phyloP scores from a whole-genome alignment of 2,888 invertebrate genomes.

The Yponomeuta plumbellus region DNA sequence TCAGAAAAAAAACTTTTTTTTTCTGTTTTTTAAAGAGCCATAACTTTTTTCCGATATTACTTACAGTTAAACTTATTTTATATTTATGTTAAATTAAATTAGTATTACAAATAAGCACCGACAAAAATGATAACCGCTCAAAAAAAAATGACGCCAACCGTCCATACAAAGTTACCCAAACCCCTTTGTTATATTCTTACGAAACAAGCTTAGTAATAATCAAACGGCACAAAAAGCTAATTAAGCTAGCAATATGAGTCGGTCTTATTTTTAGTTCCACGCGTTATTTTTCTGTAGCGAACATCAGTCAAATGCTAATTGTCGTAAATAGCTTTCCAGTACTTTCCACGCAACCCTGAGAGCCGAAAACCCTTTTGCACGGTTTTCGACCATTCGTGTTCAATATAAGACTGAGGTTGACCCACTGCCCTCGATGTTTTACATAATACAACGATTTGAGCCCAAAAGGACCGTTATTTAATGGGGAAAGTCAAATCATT shows the following conservation, averaged over 20 bases:
- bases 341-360: constrained; percentile 20
- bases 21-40: too few species aligned
- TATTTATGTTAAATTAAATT: too few species aligned
- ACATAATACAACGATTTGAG: constrained; percentile 14
- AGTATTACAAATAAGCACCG: too few species aligned
- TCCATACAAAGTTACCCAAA: too few species aligned
- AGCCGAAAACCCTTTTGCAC: constrained; percentile 29
- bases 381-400: constrained; percentile 34
- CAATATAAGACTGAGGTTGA: constrained; percentile 45
- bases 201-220: too few species aligned
- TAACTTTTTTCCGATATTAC: too few species aligned
- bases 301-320: constrained; percentile 9
- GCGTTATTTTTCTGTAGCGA: not conserved
- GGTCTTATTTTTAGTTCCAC: not conserved
- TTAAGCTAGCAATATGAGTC: not conserved
- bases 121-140: too few species aligned
- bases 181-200: too few species aligned
- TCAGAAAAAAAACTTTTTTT: too few species aligned
- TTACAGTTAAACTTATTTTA: too few species aligned
- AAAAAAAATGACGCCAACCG: too few species aligned
- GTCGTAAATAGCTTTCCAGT: constrained; percentile 3
- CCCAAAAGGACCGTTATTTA: constrained; percentile 19
- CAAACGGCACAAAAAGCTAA: too few species aligned
- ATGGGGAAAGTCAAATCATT: constrained; percentile 16
- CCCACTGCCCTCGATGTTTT: constrained; percentile 55